Evolutionary conservation across 2,888 invertebrate genomes (phyloP), one percentile per base, ranked within the genome.

Genomic region (Macaria notata): DNA sequence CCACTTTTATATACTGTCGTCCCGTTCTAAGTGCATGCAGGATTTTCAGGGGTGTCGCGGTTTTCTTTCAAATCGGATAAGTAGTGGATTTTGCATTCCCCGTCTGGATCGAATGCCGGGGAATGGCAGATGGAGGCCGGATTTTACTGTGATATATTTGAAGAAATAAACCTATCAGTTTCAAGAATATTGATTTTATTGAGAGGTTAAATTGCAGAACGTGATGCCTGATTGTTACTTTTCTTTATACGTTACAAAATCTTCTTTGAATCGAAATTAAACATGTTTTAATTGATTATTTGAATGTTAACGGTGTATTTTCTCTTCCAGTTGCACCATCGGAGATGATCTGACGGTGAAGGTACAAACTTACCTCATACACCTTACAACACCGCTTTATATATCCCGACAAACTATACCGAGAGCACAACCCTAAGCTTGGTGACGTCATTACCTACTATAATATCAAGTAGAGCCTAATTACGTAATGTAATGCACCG

Each of bases 311-410:
- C 62, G 9, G 63, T 50, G 30, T 58, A 63, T 78, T 81, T 82
- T 80, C 72, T 63, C 72, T 85, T 85, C 41, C 85, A 86, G 85
- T 81, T 83, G 73, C 71, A 56, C 68, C 72, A 68, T 73, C 75
- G 80, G 82, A 81, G 82, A 88, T 88, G 88, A 73, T 85, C 81
- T 84, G 82, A 86, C 79, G 78, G 76, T 77, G 71, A 86, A 88
- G 89, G 89, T 89, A 56, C 30, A 56, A 19, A 49, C 65, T 57
- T 60, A 59, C 59, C 61, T 54, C n/a, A 63, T 58, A 56, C 70
- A 70, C 71, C 59, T 63, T 63, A 29, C 48, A 38, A 57, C 73
- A 76, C 72, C 48, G 76, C 76, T 75, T 72, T 55, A 46, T 57
- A 61, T 42, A 50, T 56, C 57, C 49, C 9, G 31, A 48, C 9